These are phyloP conservation scores for Coelopa frigida DNA, from an alignment of 1,140 invertebrate species.

Conservation along the genomic window DNA sequence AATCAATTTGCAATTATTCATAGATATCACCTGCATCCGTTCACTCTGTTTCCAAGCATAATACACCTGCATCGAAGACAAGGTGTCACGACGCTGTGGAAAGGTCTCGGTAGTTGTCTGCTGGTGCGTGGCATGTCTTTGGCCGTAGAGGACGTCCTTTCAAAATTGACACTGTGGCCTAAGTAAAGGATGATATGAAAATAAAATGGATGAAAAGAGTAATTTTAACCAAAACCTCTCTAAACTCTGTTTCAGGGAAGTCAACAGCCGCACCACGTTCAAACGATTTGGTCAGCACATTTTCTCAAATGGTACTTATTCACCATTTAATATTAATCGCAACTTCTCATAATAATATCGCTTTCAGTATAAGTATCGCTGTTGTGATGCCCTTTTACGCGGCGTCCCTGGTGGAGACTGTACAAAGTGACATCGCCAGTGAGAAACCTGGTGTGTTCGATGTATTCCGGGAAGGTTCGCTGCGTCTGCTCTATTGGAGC, in stretches of 20 bases:
- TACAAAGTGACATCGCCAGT: conserved; percentile 92
- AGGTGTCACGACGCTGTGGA: conserved; percentile 84
- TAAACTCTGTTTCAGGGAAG: conserved; percentile 57
- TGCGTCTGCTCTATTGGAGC: conserved; percentile 74
- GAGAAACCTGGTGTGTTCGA: conserved; percentile 88
- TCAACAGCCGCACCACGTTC: conserved; percentile 58
- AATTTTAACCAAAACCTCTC: conserved; percentile 20
- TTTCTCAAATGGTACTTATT: conserved; percentile 80
- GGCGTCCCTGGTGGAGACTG: conserved; percentile 89
- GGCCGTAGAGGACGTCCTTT: conserved; percentile 83
- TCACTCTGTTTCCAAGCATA: conserved; percentile 77
- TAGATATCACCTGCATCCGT: conserved; percentile 73
- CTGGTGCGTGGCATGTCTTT: conserved; percentile 80
- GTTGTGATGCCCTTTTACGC: conserved; percentile 88
- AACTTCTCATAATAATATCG: no score
- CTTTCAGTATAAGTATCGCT: conserved; percentile 76
- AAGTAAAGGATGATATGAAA: conserved; percentile 56
- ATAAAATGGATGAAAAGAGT: neutral
- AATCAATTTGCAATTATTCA: neutral
- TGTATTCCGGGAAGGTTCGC: conserved; percentile 81
- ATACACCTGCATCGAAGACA: conserved; percentile 75
- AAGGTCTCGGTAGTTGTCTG: conserved; percentile 83
- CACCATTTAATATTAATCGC: no score
- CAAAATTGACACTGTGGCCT: conserved; percentile 86
- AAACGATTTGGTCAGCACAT: conserved; percentile 76